Evolutionary conservation across 2,113 vertebrate genomes (phyloP).

Genomic region (Crypturellus undulatus): DNA sequence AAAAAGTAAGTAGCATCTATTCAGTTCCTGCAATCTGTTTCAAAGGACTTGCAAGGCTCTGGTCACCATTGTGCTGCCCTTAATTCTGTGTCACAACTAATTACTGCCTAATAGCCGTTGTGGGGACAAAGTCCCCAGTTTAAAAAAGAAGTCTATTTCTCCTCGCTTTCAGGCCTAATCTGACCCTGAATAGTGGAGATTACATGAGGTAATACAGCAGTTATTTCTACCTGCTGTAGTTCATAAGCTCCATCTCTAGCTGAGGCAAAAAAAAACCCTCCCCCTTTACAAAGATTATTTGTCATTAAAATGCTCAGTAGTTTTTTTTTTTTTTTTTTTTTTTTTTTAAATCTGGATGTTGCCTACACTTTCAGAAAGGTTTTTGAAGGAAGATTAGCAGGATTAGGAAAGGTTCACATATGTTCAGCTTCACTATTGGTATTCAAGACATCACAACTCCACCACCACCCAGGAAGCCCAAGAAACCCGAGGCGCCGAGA

Average conservation of each 20-base stretch:
- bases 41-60: constrained; percentile 88
- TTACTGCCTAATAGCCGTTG: constrained; percentile 91
- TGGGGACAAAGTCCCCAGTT: constrained; percentile 82
- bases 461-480: constrained; percentile 87
- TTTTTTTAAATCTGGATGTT: constrained; percentile 85
- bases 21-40: constrained; percentile 89
- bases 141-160: constrained; percentile 78
- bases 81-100: constrained; percentile 94
- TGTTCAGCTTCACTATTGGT: constrained; percentile 94
- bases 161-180: constrained; percentile 76
- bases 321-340: not conserved
- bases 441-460: constrained; percentile 87
- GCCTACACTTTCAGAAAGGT: constrained; percentile 87
- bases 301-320: constrained; percentile 83
- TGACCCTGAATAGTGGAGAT: constrained; percentile 77
- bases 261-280: constrained; percentile 50
- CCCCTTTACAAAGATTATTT: constrained; percentile 78
- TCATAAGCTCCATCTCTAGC: constrained; percentile 79
- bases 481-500: constrained; percentile 40
- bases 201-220: constrained; percentile 76
- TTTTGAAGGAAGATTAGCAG: constrained; percentile 96
- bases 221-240: constrained; percentile 81
- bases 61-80: constrained; percentile 85
- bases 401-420: constrained; percentile 98
- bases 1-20: constrained; percentile 79